Evolutionary conservation across 2,797 vertebrate genomes (phyloP).

Genomic region (Rhinichthys osculus): DNA sequence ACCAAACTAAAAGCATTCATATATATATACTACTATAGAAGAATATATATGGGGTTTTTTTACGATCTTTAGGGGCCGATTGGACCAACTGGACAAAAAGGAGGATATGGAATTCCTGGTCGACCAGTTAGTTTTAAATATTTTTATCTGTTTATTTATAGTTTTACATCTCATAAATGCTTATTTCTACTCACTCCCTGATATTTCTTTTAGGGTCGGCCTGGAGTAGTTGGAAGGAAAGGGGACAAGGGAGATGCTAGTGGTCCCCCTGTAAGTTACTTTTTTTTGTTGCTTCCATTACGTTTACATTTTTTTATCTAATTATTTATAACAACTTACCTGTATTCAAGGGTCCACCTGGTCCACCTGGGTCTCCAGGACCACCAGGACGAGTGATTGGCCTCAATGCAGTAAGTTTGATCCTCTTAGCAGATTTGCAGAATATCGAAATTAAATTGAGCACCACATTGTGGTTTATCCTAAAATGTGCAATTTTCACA

Average conservation of each 20-base stretch:
- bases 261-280: slow-evolving; percentile 74
- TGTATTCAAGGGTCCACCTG: slow-evolving; percentile 81
- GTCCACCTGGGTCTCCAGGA: slow-evolving; percentile 87
- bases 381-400: slow-evolving; percentile 81
- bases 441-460: background rate
- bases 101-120: slow-evolving; percentile 92
- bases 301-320: background rate
- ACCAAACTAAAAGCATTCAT: background rate
- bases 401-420: slow-evolving; percentile 89
- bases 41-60: slow-evolving; percentile 12
- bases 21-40: background rate
- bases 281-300: background rate
- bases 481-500: slow-evolving; percentile 12
- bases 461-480: background rate
- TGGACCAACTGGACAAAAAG: slow-evolving; percentile 88
- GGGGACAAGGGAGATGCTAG: slow-evolving; percentile 85
- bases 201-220: slow-evolving; percentile 81
- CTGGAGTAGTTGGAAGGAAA: slow-evolving; percentile 86
- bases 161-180: background rate
- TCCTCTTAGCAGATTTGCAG: background rate
- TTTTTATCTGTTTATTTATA: slow-evolving; percentile 1
- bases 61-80: slow-evolving; percentile 82
- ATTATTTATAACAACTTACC: background rate
- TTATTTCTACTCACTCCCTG: background rate
- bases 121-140: slow-evolving; percentile 79